Evolutionary conservation across 2,888 invertebrate genomes (phyloP).

Genomic region (Lepidochrysops patricia): DNA sequence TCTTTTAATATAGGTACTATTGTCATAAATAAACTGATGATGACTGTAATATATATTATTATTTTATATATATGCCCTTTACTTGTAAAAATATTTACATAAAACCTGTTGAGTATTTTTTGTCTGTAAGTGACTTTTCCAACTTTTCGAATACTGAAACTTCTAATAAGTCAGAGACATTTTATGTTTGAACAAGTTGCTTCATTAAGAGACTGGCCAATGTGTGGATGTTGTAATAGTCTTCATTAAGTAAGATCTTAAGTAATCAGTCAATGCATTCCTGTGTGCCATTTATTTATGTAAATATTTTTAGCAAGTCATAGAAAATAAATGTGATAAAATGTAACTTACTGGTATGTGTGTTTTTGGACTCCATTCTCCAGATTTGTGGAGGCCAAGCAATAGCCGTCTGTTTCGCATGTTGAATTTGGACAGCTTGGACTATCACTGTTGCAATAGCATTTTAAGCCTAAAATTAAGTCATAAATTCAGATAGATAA

Average conservation of each 20-base stretch:
- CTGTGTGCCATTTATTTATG: too few species aligned
- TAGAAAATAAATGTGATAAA: background rate
- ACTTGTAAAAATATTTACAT: too few species aligned
- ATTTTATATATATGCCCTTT: background rate
- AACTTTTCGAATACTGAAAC: too few species aligned
- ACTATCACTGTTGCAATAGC: slow-evolving; percentile 90
- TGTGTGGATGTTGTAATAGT: too few species aligned
- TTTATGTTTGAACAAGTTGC: too few species aligned
- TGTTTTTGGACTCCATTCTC: slow-evolving; percentile 77
- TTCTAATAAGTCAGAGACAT: too few species aligned
- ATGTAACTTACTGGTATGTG: slow-evolving; percentile 83
- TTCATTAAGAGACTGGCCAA: too few species aligned
- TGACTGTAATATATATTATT: background rate
- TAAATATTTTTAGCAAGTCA: too few species aligned
- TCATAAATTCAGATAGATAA: background rate
- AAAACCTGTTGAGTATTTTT: too few species aligned
- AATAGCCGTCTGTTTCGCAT: slow-evolving; percentile 92
- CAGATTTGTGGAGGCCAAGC: slow-evolving; percentile 85
- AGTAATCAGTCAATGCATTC: too few species aligned
- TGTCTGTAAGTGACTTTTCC: too few species aligned
- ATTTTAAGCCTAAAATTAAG: slow-evolving; percentile 73
- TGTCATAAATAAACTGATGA: background rate
- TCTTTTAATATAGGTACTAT: background rate
- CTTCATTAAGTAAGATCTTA: too few species aligned
- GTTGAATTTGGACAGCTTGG: slow-evolving; percentile 83